These are phyloP conservation scores for Hyperoplus immaculatus DNA, from an alignment of 2,797 vertebrate genomes.

Conservation along the genomic window DNA sequence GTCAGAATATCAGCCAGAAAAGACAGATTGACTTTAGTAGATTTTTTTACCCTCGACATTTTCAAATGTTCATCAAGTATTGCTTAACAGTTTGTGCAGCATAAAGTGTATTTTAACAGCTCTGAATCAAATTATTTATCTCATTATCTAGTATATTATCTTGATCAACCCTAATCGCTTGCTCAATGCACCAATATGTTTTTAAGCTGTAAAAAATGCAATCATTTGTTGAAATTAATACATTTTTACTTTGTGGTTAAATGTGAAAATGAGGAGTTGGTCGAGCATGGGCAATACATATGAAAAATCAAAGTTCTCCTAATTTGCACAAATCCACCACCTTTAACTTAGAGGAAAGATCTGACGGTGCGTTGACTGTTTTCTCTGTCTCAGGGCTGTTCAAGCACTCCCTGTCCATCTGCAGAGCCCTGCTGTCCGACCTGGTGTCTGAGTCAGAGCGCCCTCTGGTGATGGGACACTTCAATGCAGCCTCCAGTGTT, in stretches of 20 bases:
- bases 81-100: not conserved
- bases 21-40: not conserved
- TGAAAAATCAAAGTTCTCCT: not conserved
- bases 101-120: not conserved
- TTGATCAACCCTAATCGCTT: not conserved
- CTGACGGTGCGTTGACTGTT: constrained; percentile 1
- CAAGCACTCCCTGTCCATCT: constrained; percentile 97
- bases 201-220: not conserved
- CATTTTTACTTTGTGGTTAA: not conserved
- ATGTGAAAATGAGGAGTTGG: not conserved
- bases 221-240: too few species aligned
- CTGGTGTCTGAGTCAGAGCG: constrained; percentile 92
- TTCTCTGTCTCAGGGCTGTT: constrained; percentile 90
- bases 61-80: not conserved
- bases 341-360: not conserved
- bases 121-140: not conserved
- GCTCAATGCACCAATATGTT: not conserved
- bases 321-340: not conserved
- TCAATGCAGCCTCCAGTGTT: constrained; percentile 92
- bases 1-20: not conserved
- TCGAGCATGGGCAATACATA: not conserved
- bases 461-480: constrained; percentile 93
- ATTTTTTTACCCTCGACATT: not conserved
- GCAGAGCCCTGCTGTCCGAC: constrained; percentile 95
- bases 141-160: not conserved